These are phyloP conservation scores for Sciurus carolinensis DNA, from an alignment of 2,797 vertebrate species.

Conservation along the genomic window DNA sequence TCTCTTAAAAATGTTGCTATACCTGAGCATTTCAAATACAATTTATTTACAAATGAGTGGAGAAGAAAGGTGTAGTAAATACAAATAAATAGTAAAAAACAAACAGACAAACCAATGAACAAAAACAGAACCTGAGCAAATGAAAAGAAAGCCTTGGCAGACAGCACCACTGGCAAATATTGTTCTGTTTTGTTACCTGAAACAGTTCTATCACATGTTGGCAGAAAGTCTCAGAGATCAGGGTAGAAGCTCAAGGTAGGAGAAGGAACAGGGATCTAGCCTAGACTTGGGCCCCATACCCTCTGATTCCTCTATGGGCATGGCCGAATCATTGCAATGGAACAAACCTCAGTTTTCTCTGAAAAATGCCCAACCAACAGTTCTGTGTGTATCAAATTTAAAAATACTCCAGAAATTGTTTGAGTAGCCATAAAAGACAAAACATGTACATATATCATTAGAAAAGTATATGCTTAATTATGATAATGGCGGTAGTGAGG, in stretches of 20 bases:
- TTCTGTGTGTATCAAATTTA: neutral
- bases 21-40: neutral
- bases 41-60: neutral
- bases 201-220: too few species aligned
- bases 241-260: neutral
- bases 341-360: neutral
- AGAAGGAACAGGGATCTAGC: neutral
- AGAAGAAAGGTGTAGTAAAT: neutral
- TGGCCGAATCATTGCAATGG: neutral
- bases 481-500: neutral
- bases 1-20: neutral
- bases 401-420: constrained; percentile 23
- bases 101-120: neutral
- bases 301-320: accelerated
- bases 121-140: neutral
- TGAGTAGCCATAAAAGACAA: neutral
- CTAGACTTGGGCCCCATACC: accelerated
- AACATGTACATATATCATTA: neutral
- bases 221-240: neutral
- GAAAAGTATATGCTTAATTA: neutral
- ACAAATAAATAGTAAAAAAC: neutral
- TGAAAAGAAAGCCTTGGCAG: neutral
- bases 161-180: neutral
- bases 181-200: neutral
- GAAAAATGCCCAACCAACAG: neutral